Evolutionary conservation across 2,888 invertebrate genomes (phyloP).

Genomic region (Heliconius ismenius): DNA sequence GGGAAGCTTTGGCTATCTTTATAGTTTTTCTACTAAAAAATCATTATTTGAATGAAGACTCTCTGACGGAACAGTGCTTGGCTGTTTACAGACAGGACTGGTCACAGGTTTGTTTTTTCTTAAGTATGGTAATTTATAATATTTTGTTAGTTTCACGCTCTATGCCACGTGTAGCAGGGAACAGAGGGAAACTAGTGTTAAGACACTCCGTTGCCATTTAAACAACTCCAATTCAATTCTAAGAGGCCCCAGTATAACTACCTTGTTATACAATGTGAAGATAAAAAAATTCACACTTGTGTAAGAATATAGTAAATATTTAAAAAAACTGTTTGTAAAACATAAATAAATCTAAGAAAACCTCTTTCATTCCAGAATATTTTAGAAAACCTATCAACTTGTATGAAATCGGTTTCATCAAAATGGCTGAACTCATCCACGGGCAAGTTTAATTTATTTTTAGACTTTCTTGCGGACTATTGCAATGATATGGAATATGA

Average conservation of each 20-base stretch:
- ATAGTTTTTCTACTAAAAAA: conserved; percentile 78
- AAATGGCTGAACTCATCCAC: conserved; percentile 60
- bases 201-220: too few species aligned
- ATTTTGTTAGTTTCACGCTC: too few species aligned
- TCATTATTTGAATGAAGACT: conserved; percentile 81
- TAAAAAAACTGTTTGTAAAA: too few species aligned
- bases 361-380: conserved; percentile 54
- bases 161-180: too few species aligned
- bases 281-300: too few species aligned
- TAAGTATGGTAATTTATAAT: not conserved
- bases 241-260: too few species aligned
- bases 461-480: conserved; percentile 73
- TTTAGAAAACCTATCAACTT: conserved; percentile 64
- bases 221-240: too few species aligned
- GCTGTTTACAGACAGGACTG: conserved; percentile 86
- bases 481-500: conserved; percentile 73
- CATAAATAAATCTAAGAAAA: too few species aligned
- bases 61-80: conserved; percentile 85
- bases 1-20: conserved; percentile 69
- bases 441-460: conserved; percentile 70
- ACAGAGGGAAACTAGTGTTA: too few species aligned
- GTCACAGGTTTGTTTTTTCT: conserved; percentile 73
- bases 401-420: conserved; percentile 68
- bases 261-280: too few species aligned
- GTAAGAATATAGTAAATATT: too few species aligned